Percentiles rank a stretch among this genome's conserved stretches.
Evolutionary conservation across 2,113 vertebrate genomes (phyloP).

Genomic region (Falco punctatus): DNA sequence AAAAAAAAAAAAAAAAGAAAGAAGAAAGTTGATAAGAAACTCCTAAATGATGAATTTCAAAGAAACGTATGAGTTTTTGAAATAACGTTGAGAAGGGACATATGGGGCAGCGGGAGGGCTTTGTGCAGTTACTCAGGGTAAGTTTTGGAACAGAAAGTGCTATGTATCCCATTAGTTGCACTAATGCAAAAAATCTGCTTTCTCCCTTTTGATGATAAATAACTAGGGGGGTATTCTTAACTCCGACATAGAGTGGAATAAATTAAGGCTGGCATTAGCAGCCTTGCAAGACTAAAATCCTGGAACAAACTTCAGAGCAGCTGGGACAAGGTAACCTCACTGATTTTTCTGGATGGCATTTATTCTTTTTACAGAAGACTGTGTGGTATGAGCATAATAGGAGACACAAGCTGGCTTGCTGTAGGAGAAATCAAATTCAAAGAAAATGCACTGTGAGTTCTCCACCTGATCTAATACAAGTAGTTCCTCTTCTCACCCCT

Average conservation of each 20-base stretch:
- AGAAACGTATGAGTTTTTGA: accelerated
- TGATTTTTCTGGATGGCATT: not conserved
- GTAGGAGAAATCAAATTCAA: not conserved
- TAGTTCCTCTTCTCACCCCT: not conserved
- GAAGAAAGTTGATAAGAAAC: not conserved
- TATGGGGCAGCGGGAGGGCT: not conserved
- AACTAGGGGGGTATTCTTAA: not conserved
- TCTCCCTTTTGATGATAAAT: conserved; percentile 7
- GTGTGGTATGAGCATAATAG: not conserved
- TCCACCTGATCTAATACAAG: not conserved
- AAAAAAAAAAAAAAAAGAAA: too few species aligned
- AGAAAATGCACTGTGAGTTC: not conserved
- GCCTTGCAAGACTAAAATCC: not conserved
- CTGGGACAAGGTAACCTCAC: not conserved
- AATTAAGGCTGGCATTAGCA: not conserved
- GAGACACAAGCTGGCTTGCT: not conserved
- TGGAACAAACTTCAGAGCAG: not conserved
- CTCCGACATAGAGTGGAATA: not conserved
- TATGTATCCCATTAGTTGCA: not conserved
- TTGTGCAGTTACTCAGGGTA: not conserved
- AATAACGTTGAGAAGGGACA: not conserved
- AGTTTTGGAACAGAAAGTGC: not conserved
- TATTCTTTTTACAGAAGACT: not conserved
- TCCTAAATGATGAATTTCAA: not conserved
- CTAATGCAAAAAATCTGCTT: not conserved